Base-by-base conservation (phyloP, 2,888 invertebrate species). In the Calameuta idolon region DNA sequence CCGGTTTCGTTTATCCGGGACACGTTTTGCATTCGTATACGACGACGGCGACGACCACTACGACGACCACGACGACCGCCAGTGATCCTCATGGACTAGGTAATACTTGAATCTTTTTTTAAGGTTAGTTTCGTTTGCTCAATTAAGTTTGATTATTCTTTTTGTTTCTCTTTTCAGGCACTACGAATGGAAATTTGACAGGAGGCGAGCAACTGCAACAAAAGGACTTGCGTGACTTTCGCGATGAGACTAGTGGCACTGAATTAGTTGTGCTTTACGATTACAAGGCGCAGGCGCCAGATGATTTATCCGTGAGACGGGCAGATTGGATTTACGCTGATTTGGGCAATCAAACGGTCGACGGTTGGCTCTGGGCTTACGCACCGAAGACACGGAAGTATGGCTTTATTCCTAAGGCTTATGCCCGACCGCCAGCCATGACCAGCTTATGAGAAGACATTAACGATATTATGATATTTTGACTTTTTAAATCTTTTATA, bases 251-350 rank as follows among this genome's bases (percentile, higher is more conserved):
- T 37, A 90, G 89, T 89, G 98, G 98, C 81, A 97, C 97, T 1
- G 98, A 98, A 91, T 93, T 98, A 89, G 97, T 98, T 85, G 97
- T 98, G 95, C 94, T 98, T 33, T 98, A 98, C 90, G 98, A 98
- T 93, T 98, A 98, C 92, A 98, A 98, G 95, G 96, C 98, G 73
- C 97, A 98, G 93, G 97, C 98, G 73, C 97, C 98, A 0, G 98
- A 98, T 90, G 98, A 98, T 92, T 92, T 98, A 79, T 96, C 97
- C 9, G 97, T 98, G 80, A 94, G 96, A 84, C 94, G 98, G 77
- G 98, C 98, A 12, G 98, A 98, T 90, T 98, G 98, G 97, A 97
- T 98, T 84, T 98, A 98, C 92, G 98, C 98, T 0, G 98, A 98
- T 93, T 94, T 98, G 75, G 96, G 95, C 86, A 97, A 97, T 93